Evolutionary conservation across 1,140 invertebrate species (phyloP), one percentile per base, ranked within the genome.

Genomic region (Eupristina koningsbergeri): DNA sequence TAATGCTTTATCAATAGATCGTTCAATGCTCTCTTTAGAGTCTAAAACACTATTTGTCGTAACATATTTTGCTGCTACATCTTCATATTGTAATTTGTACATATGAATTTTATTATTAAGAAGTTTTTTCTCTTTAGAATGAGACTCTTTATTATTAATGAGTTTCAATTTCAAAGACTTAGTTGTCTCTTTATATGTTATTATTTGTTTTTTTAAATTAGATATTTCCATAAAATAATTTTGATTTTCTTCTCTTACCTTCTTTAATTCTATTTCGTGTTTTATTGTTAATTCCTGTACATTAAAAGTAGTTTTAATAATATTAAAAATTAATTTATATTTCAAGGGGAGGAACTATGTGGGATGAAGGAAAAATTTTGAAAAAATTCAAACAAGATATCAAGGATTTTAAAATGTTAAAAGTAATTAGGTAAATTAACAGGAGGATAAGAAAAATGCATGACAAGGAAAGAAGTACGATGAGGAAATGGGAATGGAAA

Each of bases 21-120:
- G 88, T 74, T 92, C 91, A 7, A 92, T 92, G 26, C 91, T 93
- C 53, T 93, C 91, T 74, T 92, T 92, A 0, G 92, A 92, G 11
- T 92, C 91, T 0, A 91, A 80, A 11, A 92, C 86, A 36, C 88
- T 91, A 19, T 87, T 87, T 0, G 88, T 84, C 1, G 92, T 84
- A 8, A 92, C 41, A 31, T 90, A 91, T 71, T 93, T 92, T 0
- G 90, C 88, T 0, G 91, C 91, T 1, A 92, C 85, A 3, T 92
- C 91, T 26, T 92, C 89, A 0, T 92, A 17, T 58, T 92, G 91
- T 22, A 89, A 26, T 83, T 90, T 91, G 39, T 89, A 89, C 17
- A 91, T 73, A 45, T 87, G 88, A 6, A 93, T 88, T n/a, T 91
- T 89, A 19, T 92, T 91, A 0, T 83, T 86, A 0, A 92, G 61